Base-by-base conservation (phyloP, 2,113 vertebrate species). In the pig (Sus scrofa) region DNA sequence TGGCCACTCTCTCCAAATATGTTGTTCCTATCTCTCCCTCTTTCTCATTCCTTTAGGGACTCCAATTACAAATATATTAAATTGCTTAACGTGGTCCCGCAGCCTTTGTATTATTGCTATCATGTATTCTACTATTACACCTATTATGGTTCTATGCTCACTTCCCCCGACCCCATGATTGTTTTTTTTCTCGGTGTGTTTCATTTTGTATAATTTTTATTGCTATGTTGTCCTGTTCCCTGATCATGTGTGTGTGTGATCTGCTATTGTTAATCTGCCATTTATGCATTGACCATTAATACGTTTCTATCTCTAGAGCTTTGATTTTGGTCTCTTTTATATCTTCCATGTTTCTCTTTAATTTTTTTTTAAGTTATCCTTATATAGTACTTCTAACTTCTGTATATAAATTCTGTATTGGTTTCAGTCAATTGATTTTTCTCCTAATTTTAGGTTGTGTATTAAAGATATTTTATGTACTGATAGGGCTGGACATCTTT, bases 361-460 rank as follows among this genome's bases (percentile, higher is more conserved):
- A 70, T 62, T 16, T 30, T 74, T 74, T 89, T 65, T 30, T 26
- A 90, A 94, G 37, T 75, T 4, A 4, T 56, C 27, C n/a, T 67
- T 91, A 65, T 77, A 68, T 82, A 60, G 37, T 44, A 34, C 50
- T 91, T 91, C 75, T 94, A 86, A 75, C 82, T 54, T 62, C 63
- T 87, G 39, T 96, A 24, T 96, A 24, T 71, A 24, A 30, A n/a
- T 82, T 60, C 50, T 68, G 2, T 52, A 54, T 37, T 54, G n/a
- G 39, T 70, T 91, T 75, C 68, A 54, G 60, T 13, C n/a, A n/a
- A 71, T 34, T 63, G 3, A 32, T 39, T 58, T 50, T 60, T 67
- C 50, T 79, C 58, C 67, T 75, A 6, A 27, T 60, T 82, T 62
- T 83, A 73, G 3, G 2, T 32, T 50, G 4, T 39, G n/a, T 65